Percentiles rank a stretch among this genome's conserved stretches.
These are phyloP conservation scores for Elephas maximus DNA, from an alignment of 2,113 vertebrate species.

Conservation along the genomic window DNA sequence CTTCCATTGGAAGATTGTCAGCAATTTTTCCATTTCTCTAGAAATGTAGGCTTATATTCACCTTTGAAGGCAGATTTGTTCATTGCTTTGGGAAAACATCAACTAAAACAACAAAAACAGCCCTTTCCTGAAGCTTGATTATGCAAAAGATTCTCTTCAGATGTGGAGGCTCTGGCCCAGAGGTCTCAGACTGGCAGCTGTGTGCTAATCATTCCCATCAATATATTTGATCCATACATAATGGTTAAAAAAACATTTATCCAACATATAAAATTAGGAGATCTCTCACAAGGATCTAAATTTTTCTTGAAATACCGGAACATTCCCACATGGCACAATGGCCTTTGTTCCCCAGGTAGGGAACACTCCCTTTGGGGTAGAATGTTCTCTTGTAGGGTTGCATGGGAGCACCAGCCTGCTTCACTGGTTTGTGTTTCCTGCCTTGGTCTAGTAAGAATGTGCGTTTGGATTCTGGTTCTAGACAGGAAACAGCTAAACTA, in stretches of 20 bases:
- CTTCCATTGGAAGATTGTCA: not conserved
- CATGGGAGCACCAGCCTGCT: not conserved
- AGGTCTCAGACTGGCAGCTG: not conserved
- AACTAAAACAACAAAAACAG: not conserved
- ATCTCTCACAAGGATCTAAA: not conserved
- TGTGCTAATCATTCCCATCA: not conserved
- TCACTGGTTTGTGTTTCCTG: not conserved
- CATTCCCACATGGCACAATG: not conserved
- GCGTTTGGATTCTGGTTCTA: slow-evolving; percentile 32
- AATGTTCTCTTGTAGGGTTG: not conserved
- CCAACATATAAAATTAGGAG: not conserved
- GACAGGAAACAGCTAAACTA: not conserved
- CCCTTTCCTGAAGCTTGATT: not conserved
- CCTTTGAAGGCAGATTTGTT: not conserved
- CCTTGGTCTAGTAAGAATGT: not conserved
- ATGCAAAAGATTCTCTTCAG: not conserved
- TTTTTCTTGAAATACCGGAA: not conserved
- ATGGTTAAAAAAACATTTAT: not conserved
- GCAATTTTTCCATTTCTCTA: not conserved
- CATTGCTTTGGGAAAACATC: not conserved
- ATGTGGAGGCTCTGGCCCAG: not conserved
- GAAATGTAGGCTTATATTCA: not conserved
- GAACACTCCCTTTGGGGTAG: fast-evolving
- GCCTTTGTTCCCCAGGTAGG: not conserved
- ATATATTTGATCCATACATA: not conserved